These are phyloP conservation scores for Oscheius sp. DNA, from an alignment of 2,888 invertebrate species.

Conservation along the genomic window DNA sequence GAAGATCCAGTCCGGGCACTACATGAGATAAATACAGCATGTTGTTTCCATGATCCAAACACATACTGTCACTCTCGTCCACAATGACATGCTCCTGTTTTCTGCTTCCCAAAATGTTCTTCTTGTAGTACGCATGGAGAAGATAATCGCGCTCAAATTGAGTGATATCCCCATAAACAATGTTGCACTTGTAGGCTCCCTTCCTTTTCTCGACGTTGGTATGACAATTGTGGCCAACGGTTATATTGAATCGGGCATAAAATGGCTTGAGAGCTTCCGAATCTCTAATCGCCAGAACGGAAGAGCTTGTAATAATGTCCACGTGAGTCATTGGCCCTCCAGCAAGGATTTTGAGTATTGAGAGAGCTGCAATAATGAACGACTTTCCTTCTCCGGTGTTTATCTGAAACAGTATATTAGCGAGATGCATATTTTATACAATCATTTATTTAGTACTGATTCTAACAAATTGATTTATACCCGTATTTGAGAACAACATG, in stretches of 20 bases:
- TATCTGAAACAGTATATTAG: too few species aligned
- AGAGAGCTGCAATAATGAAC: constrained; percentile 71
- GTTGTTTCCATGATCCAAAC: constrained; percentile 75
- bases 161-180: constrained; percentile 73
- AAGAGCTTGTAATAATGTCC: constrained; percentile 73
- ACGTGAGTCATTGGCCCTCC: constrained; percentile 38
- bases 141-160: constrained; percentile 73
- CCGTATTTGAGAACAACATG: too few species aligned
- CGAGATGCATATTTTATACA: too few species aligned
- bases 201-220: constrained; percentile 59
- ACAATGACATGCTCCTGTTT: constrained; percentile 68
- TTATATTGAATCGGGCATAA: constrained; percentile 60
- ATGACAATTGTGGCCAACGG: constrained; percentile 66
- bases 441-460: too few species aligned
- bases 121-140: constrained; percentile 71
- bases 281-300: constrained; percentile 72
- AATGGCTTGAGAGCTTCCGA: constrained; percentile 61
- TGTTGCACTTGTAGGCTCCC: constrained; percentile 66
- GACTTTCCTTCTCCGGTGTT: constrained; percentile 75
- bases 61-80: constrained; percentile 76
- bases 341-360: constrained; percentile 64
- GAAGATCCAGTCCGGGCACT: constrained; percentile 73
- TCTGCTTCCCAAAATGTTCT: constrained; percentile 69
- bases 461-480: too few species aligned
- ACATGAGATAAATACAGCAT: constrained; percentile 74